Conservation (phyloP, 1,140 invertebrate species). For the Bathynomus jamesi region DNA sequence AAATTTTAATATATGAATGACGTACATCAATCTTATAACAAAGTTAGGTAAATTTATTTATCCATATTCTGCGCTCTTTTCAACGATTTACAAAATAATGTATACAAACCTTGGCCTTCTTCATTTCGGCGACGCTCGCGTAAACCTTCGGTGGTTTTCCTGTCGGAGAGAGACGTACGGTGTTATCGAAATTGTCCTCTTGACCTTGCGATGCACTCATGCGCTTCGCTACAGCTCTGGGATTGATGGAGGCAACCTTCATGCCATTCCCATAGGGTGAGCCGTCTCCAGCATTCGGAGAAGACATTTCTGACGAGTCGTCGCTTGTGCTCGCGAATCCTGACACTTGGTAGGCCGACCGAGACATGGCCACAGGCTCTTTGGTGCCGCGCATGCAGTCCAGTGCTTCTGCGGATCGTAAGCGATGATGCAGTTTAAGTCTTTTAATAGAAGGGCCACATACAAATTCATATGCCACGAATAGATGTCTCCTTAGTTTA, state of each 20-base stretch:
- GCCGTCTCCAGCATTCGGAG: not conserved
- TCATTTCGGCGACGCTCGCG: conserved; percentile 91
- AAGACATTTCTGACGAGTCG: not conserved
- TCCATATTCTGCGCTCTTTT: no score
- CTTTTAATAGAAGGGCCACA: no score
- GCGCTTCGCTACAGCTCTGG: conserved; percentile 43
- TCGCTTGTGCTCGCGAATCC: not conserved
- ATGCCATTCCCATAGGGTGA: not conserved
- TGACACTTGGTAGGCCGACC: conserved; percentile 14
- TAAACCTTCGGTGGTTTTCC: conserved; percentile 59
- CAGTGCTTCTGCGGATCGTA: conserved; percentile 35
- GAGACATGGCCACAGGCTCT: conserved; percentile 25
- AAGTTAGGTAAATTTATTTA: no score
- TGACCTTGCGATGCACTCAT: conserved; percentile 44
- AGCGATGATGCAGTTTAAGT: not conserved
- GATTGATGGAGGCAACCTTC: conserved; percentile 47
- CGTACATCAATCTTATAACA: no score
- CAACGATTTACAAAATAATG: no score
- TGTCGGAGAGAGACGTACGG: conserved; percentile 37
- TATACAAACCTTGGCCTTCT: conserved; percentile 65
- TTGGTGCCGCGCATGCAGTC: conserved; percentile 33
- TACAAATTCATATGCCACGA: no score
- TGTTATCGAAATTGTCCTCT: conserved; percentile 36
- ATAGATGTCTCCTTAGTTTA: no score
- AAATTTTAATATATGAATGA: no score